phyloP scores from a whole-genome alignment of 2,888 invertebrate species.

The Synergus gifuensis region DNA sequence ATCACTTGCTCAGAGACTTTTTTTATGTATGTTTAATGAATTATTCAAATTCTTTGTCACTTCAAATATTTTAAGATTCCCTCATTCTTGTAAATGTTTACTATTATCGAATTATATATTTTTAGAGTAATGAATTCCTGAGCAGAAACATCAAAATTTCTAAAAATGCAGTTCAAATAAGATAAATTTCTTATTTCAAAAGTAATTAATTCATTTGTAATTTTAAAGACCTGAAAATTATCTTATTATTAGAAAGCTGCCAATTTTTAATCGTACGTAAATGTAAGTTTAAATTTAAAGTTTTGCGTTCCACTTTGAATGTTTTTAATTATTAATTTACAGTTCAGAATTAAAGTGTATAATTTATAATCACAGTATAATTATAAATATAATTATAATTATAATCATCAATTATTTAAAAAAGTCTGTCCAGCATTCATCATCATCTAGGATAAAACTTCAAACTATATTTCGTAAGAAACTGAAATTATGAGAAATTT shows the following conservation, averaged over 20 bases:
- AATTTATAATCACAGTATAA: too few relatives aligned
- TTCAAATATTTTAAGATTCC: background rate
- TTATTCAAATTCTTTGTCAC: conserved; percentile 32
- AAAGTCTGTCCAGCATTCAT: background rate
- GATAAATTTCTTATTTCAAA: too few relatives aligned
- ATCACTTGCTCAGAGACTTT: conserved; percentile 25
- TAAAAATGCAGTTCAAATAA: too few relatives aligned
- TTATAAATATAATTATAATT: background rate
- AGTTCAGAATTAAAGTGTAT: too few relatives aligned
- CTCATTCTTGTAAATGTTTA: background rate
- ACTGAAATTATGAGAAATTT: background rate
- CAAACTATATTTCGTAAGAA: background rate
- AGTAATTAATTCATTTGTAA: too few relatives aligned
- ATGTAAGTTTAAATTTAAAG: background rate
- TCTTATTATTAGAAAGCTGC: background rate
- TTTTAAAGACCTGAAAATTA: background rate
- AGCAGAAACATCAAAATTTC: too few relatives aligned
- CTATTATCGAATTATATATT: background rate
- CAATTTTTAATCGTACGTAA: background rate
- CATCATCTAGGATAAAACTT: background rate
- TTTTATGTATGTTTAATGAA: conserved; percentile 2
- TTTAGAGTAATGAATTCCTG: too few relatives aligned
- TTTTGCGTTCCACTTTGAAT: background rate
- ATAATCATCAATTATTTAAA: background rate
- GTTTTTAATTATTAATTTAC: too few relatives aligned